Evolutionary conservation across 30 jellyfish, hydroid and myxozoan genomes (phyloP).

Genomic region (Catostylus mosaicus): DNA sequence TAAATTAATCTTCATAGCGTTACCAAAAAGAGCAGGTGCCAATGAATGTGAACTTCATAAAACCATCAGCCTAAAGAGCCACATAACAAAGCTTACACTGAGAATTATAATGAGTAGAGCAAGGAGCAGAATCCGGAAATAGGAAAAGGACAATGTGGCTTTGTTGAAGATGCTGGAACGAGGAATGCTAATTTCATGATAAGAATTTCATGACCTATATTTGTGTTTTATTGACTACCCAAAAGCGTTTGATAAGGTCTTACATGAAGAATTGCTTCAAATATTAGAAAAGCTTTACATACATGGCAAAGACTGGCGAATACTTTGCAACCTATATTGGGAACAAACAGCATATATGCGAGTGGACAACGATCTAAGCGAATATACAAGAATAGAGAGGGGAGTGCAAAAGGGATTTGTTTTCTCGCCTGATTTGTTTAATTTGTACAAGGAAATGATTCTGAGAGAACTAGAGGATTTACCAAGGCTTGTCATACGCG

Average conservation of each 20-base stretch:
- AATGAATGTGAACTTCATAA: neutral
- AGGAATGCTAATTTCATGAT: neutral
- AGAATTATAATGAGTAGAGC: neutral
- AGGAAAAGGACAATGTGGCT: conserved; percentile 11
- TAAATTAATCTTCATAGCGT: conserved; percentile 21
- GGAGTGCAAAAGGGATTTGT: conserved; percentile 13
- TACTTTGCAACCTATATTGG: too few relatives aligned
- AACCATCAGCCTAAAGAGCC: neutral
- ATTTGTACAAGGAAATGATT: neutral
- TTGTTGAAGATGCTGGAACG: too few relatives aligned
- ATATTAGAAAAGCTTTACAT: too few relatives aligned
- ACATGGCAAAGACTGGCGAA: neutral
- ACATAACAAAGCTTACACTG: neutral
- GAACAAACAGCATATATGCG: conserved; percentile 31
- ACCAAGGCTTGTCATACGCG: neutral
- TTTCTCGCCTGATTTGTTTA: conserved; percentile 4
- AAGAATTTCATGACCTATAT: neutral
- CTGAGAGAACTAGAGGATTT: neutral
- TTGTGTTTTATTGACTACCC: neutral
- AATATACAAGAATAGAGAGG: neutral
- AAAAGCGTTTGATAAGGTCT: neutral
- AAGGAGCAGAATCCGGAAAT: conserved; percentile 32
- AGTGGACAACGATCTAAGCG: conserved; percentile 10
- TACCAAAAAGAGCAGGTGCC: conserved; percentile 10
- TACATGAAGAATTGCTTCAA: neutral